Base-by-base conservation (phyloP, 2,888 invertebrate genomes). In the Drosophila cracens region DNA sequence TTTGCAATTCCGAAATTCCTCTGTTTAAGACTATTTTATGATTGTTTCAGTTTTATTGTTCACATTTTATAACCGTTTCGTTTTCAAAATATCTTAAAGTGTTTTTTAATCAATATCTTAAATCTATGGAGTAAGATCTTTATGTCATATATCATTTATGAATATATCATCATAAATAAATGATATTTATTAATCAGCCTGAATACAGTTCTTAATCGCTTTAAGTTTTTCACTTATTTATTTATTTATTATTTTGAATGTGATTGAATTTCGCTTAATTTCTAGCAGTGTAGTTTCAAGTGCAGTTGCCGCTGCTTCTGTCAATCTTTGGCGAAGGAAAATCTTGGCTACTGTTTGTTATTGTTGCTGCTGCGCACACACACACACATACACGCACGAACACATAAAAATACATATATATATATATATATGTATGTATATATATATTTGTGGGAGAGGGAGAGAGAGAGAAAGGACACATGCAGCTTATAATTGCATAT, bases 291-390 rank as follows among this genome's bases (percentile, higher is more conserved):
- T 52, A 86, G 57, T 75, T 62, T 72, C 75, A 68, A 70, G 70
- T 74, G 70, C 68, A 63, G 70, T 59, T 60, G 75, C 60, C 49
- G 78, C 68, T 52, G 80, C 69, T 74, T 82, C 89, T 85, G 85
- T 85, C 85, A 85, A 85, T 85, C 85, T 89, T 82, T 72, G 79
- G 87, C 79, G 65, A 76, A 89, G 89, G 89, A 87, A 85, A 85
- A 85, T 89, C 87, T 74, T 68, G 87, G 89, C 85, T 89, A 89
- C 85, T 89, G 84, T 87, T 85, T 68, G 62, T 72, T 79, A 79
- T 77, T 77, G 73, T 52, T 72, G 72, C 52, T 71, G 52, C 38
- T 38, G n/a, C 60, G 16, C n/a, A 46, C 52, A 70, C 21, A 33
- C 51, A 68, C 33, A 21, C 38, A 51, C 33, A 21, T 33, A 51